Evolutionary conservation across 2,113 vertebrate species (phyloP), one percentile per base, ranked within the genome.

Genomic region (Aspiorhynchus laticeps): DNA sequence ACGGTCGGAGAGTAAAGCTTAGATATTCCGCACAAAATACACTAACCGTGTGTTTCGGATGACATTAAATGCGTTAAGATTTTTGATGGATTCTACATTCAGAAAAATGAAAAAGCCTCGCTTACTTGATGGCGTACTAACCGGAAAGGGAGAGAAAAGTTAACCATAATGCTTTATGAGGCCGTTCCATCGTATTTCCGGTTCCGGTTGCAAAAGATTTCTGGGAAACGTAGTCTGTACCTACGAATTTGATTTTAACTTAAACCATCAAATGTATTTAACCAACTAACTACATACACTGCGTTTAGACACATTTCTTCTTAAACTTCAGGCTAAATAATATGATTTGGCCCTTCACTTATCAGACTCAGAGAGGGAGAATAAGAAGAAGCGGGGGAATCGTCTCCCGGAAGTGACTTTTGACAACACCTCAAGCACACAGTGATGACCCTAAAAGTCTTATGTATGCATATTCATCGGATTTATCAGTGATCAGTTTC

Each of bases 81-180:
- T 92, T 93, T 86, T 53, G 43, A 82, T 86, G 86, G 97, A 98
- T 98, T 93, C 5, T 1, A 11, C 4, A 5, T 15, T 0, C 31
- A 14, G 78, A 84, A 88, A 89, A 73, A 73, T 0, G 67, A 14
- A 69, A 86, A 88, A 89, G 91, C 0, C 84, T 92, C 71, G 91
- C 97, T 95, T 95, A 96, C 95, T 95, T 96, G 95, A 97, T 96
- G 95, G 96, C 96, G 95, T 93, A 94, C 90, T 91, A 92, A 88
- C 95, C 95, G 96, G 96, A 98, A 99, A 97, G 95, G 93, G 95
- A 95, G 89, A 90, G 48, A 0, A 2, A 0, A 7, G 1, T 0
- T 90, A 87, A 96, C 97, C 96, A 95, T 93, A 93, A 93, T 90
- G 91, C 96, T 89, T 96, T 95, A 95, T 92, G 87, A 87, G 86